Conservation (phyloP, 2,888 invertebrate genomes). For the Lochmaea crataegi region DNA sequence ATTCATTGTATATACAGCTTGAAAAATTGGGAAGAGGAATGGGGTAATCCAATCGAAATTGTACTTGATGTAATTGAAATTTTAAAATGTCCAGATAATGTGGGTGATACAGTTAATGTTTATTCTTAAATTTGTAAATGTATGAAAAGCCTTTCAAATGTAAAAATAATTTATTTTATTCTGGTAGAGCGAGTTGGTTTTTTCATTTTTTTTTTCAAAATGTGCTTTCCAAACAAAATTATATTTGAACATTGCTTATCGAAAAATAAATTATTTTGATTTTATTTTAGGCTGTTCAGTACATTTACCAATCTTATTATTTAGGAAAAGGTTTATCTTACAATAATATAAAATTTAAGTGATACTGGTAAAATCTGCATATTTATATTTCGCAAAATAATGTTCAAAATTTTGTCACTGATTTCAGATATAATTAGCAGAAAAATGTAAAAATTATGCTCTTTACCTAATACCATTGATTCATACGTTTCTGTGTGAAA, state of each 20-base stretch:
- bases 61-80: conserved; percentile 33
- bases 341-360: too few species aligned
- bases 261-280: not conserved
- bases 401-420: too few species aligned
- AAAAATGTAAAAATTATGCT: too few species aligned
- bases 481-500: too few species aligned
- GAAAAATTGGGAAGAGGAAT: conserved; percentile 39
- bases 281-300: not conserved
- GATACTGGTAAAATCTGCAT: too few species aligned
- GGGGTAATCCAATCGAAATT: conserved; percentile 1
- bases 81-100: conserved; percentile 37
- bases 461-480: too few species aligned
- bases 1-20: conserved; percentile 41
- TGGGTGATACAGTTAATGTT: conserved; percentile 19
- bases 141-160: conserved; percentile 6
- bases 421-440: too few species aligned
- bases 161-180: not conserved
- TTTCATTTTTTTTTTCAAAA: not conserved
- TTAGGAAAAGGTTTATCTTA: not conserved
- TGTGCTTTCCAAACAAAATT: not conserved
- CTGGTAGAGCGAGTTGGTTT: not conserved
- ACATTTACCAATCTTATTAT: not conserved
- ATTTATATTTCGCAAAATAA: too few species aligned
- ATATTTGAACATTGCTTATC: not conserved
- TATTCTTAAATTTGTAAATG: conserved; percentile 5